phyloP scores from a whole-genome alignment of 2,797 vertebrate genomes.

The Microchirus variegatus region DNA sequence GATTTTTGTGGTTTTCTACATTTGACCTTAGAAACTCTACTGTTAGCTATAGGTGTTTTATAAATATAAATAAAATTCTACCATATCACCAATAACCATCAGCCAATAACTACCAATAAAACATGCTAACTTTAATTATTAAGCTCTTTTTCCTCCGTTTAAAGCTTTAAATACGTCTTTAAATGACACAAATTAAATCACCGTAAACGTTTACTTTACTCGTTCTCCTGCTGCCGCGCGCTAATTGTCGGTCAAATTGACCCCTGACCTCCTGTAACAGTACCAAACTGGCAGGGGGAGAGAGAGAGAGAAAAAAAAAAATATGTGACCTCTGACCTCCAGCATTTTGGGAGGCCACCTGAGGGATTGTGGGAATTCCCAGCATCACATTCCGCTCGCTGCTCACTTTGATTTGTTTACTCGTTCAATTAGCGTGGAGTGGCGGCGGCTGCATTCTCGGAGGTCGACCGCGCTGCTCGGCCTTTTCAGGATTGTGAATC shows the following conservation, averaged over 20 bases:
- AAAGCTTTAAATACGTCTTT: too few species aligned
- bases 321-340: conserved; percentile 70
- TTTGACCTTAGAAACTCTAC: too few species aligned
- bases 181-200: not conserved
- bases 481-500: not conserved
- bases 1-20: too few species aligned
- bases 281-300: conserved; percentile 46
- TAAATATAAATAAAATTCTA: too few species aligned
- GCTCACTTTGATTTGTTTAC: conserved; percentile 57
- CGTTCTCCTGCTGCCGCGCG: not conserved
- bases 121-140: too few species aligned
- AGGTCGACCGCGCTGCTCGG: not conserved
- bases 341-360: conserved; percentile 56
- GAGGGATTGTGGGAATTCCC: conserved; percentile 59
- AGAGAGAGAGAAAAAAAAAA: conserved; percentile 40
- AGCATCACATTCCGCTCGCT: conserved; percentile 60
- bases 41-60: too few species aligned
- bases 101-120: too few species aligned
- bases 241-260: conserved; percentile 7
- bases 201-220: not conserved
- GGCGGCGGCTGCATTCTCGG: conserved; percentile 34
- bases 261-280: conserved; percentile 44
- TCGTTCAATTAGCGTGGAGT: conserved; percentile 51
- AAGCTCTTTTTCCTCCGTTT: too few species aligned
- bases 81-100: too few species aligned